A percentile compares a stretch with the other conserved stretches of the same genome.
Conservation (phyloP, 37 sponge, comb jelly and placozoan species). For the Bolinopsis microptera region DNA sequence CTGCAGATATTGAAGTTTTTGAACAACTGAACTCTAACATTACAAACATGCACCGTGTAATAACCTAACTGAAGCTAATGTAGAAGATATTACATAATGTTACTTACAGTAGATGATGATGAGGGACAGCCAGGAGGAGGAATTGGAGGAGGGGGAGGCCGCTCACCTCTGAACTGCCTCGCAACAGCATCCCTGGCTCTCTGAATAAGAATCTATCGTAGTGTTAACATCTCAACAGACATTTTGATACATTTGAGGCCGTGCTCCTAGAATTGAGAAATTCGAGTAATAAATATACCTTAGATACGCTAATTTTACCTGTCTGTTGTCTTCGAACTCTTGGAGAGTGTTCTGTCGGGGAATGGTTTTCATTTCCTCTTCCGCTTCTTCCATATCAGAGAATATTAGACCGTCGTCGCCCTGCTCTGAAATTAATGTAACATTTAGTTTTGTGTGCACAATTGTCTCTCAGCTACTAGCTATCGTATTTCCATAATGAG, state of each 20-base stretch:
- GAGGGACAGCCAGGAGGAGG: slow-evolving; percentile 27
- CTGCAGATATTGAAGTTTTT: no score
- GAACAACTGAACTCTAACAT: no score
- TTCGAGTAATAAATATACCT: no score
- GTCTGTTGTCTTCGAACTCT: neutral
- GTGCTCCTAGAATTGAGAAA: no score
- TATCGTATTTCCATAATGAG: no score
- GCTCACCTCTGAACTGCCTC: neutral
- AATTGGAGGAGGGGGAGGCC: slow-evolving; percentile 41
- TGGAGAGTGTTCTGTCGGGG: neutral
- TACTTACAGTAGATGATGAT: neutral
- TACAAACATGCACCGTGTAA: no score
- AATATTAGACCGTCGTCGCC: slow-evolving; percentile 1
- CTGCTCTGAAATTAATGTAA: neutral
- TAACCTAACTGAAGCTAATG: no score
- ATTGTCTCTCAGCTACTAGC: no score
- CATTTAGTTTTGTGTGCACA: no score
- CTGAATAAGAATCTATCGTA: neutral
- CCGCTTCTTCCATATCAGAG: neutral
- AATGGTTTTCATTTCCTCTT: slow-evolving; percentile 22
- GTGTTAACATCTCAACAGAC: neutral
- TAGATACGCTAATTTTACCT: no score
- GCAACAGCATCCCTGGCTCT: slow-evolving; percentile 45
- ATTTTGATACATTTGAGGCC: no score
- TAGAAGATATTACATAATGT: no score